phyloP scores from a whole-genome alignment of 2,113 vertebrate species.

The Chrysochloris asiatica region DNA sequence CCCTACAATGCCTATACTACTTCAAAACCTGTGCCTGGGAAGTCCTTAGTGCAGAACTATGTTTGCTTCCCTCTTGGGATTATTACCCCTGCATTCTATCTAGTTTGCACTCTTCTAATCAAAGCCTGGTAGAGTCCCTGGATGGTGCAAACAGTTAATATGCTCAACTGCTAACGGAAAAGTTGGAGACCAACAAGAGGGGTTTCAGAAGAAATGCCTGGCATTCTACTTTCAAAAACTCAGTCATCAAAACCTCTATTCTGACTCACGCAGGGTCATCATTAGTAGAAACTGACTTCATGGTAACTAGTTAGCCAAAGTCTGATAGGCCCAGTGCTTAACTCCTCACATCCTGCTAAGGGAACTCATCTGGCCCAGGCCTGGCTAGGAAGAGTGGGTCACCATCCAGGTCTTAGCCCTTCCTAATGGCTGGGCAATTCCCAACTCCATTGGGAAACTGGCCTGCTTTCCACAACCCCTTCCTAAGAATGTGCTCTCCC shows the following conservation, averaged over 20 bases:
- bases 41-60: not conserved
- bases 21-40: not conserved
- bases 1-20: too few species aligned
- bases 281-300: not conserved
- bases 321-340: rapidly evolving
- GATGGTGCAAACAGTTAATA: not conserved
- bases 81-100: not conserved
- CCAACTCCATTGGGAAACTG: not conserved
- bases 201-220: not conserved
- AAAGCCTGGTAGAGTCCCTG: not conserved
- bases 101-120: not conserved
- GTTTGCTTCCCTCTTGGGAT: not conserved
- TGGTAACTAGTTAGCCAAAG: not conserved
- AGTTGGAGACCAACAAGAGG: not conserved
- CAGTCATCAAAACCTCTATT: not conserved
- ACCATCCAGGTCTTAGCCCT: slow-evolving; percentile 18
- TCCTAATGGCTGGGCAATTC: not conserved
- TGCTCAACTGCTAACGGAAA: not conserved
- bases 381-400: not conserved
- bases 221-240: not conserved
- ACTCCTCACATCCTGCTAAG: not conserved
- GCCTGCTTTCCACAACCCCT: not conserved
- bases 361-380: not conserved
- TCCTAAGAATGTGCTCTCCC: not conserved
- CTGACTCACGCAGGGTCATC: not conserved